Percentiles rank a stretch among this genome's conserved stretches.
Evolutionary conservation across 2,113 vertebrate species (phyloP).

Genomic region (Ophthalmolycus amberensis): DNA sequence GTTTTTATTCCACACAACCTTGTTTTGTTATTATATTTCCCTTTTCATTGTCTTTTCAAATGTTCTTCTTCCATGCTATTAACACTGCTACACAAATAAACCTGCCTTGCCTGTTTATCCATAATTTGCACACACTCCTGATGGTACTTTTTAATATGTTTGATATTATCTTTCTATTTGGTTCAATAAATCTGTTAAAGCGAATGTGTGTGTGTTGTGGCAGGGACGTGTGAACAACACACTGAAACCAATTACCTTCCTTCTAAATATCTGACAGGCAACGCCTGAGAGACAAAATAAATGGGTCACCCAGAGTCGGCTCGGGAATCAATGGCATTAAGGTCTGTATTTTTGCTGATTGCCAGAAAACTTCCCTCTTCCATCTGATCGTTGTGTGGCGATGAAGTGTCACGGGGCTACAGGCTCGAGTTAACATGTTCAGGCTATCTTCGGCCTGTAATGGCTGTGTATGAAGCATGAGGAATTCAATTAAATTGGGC

Average conservation of each 20-base stretch:
- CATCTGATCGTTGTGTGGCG: constrained; percentile 27
- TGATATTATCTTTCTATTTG: constrained; percentile 24
- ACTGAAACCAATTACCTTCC: constrained; percentile 56
- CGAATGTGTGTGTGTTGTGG: constrained; percentile 1
- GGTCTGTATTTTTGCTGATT: constrained; percentile 50
- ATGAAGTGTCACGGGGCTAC: constrained; percentile 37
- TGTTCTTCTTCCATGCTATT: neutral
- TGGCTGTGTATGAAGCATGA: constrained; percentile 58
- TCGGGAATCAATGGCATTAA: constrained; percentile 44
- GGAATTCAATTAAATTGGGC: constrained; percentile 69
- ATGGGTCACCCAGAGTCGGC: constrained; percentile 18
- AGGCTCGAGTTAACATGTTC: constrained; percentile 66
- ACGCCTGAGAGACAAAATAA: constrained; percentile 43
- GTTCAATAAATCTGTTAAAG: constrained; percentile 33
- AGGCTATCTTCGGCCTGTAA: constrained; percentile 50
- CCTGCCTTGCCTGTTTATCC: neutral
- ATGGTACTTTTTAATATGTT: constrained; percentile 28
- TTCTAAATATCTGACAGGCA: constrained; percentile 40
- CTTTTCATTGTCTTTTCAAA: neutral
- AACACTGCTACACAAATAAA: constrained; percentile 15
- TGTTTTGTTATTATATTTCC: neutral
- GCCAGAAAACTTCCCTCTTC: constrained; percentile 40
- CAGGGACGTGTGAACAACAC: constrained; percentile 7
- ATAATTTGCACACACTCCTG: neutral
- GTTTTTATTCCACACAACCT: neutral